Evolutionary conservation across 2,888 invertebrate species (phyloP).

Genomic region (Homarus gammarus): DNA sequence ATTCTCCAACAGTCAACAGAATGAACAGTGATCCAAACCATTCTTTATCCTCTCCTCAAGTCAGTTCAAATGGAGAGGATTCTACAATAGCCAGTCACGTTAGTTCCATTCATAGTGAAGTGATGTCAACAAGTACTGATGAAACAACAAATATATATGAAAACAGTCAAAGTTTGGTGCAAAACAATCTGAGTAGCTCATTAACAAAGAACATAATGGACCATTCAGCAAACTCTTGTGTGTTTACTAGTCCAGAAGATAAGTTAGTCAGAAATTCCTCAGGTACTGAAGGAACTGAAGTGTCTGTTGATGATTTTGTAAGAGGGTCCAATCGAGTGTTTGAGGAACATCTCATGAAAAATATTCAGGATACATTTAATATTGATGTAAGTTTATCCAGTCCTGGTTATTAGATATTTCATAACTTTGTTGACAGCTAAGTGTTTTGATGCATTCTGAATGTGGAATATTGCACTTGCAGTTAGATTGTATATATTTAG

Average conservation of each 20-base stretch:
- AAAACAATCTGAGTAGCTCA: conserved; percentile 22
- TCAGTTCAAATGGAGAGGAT: conserved; percentile 29
- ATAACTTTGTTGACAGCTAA: not conserved
- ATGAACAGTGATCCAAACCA: conserved; percentile 28
- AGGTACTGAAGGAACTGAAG: not conserved
- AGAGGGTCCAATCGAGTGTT: conserved; percentile 50
- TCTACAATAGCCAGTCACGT: not conserved
- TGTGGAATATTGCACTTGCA: not conserved
- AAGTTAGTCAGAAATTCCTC: conserved; percentile 10
- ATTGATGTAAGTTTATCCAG: conserved; percentile 67
- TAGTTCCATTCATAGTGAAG: conserved; percentile 4
- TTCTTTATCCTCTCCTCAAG: conserved; percentile 14
- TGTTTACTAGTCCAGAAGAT: conserved; percentile 43
- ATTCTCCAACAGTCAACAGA: conserved; percentile 55
- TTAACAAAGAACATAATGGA: conserved; percentile 22
- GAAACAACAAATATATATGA: conserved; percentile 43
- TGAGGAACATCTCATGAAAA: conserved; percentile 70
- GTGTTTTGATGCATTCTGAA: conserved; percentile 13
- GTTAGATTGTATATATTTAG: not conserved
- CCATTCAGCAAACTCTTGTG: conserved; percentile 9
- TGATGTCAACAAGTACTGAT: conserved; percentile 43
- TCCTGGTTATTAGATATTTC: not conserved
- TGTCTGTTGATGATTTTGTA: conserved; percentile 20
- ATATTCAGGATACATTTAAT: conserved; percentile 71
- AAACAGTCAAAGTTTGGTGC: conserved; percentile 51